phyloP scores from a whole-genome alignment of 2,113 vertebrate species.

The Theristicus caerulescens region DNA sequence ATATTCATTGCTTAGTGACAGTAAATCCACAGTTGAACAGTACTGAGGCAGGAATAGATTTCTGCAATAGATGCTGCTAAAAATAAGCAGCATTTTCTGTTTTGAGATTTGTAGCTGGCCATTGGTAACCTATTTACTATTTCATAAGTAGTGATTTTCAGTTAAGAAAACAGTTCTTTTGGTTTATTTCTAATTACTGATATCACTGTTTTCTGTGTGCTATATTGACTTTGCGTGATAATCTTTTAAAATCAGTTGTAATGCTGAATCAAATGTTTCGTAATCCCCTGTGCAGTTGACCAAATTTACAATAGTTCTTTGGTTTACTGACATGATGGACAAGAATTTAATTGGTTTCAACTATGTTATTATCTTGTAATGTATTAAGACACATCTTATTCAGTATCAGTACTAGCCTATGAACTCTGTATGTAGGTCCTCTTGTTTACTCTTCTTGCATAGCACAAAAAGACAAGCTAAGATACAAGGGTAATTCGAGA shows the following conservation, averaged over 20 bases:
- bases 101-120: not conserved
- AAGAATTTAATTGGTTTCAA: not conserved
- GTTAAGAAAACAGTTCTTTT: not conserved
- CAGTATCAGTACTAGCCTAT: not conserved
- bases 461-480: not conserved
- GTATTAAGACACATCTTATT: not conserved
- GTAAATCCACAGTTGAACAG: not conserved
- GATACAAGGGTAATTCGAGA: not conserved
- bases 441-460: not conserved
- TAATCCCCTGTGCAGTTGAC: not conserved
- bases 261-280: not conserved
- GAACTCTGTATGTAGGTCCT: not conserved
- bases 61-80: not conserved
- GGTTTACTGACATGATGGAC: not conserved
- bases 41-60: not conserved
- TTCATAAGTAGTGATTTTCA: not conserved
- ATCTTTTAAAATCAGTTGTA: not conserved
- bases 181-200: not conserved
- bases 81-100: not conserved
- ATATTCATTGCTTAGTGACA: not conserved
- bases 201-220: not conserved
- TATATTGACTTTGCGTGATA: not conserved
- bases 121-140: not conserved
- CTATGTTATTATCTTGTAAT: not conserved
- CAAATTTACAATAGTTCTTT: not conserved